Evolutionary conservation across 2,797 vertebrate species (phyloP).

Genomic region (Gadopsis bispinosus): DNA sequence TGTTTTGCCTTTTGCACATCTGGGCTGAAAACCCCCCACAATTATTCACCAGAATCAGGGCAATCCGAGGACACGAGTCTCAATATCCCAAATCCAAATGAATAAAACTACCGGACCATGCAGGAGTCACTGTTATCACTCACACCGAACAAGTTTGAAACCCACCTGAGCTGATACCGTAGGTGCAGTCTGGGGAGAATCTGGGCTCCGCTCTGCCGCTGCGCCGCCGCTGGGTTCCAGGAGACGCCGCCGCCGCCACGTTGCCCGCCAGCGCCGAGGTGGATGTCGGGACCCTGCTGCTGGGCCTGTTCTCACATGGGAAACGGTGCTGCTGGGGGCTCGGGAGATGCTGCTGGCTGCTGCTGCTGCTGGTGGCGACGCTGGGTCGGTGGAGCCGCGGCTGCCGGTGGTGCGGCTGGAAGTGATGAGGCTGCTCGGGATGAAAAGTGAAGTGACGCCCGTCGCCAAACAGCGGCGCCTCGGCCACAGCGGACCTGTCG

Average conservation of each 20-base stretch:
- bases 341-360: slow-evolving; percentile 79
- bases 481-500: slow-evolving; percentile 92
- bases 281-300: slow-evolving; percentile 85
- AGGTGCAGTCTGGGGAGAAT: slow-evolving; percentile 86
- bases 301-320: slow-evolving; percentile 88
- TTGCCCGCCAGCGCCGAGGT: slow-evolving; percentile 84
- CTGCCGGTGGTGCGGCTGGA: slow-evolving; percentile 81
- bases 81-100: not conserved
- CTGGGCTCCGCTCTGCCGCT: slow-evolving; percentile 77
- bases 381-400: slow-evolving; percentile 79
- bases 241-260: slow-evolving; percentile 60
- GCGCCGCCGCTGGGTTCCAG: slow-evolving; percentile 76
- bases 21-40: not conserved
- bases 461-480: slow-evolving; percentile 89
- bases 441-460: slow-evolving; percentile 84
- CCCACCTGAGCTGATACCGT: slow-evolving; percentile 93
- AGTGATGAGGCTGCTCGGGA: slow-evolving; percentile 78
- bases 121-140: slow-evolving; percentile 29
- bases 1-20: not conserved
- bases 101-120: not conserved
- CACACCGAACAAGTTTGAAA: slow-evolving; percentile 63
- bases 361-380: slow-evolving; percentile 80
- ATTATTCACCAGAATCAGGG: not conserved
- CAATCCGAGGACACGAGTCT: slow-evolving; percentile 17
- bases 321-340: slow-evolving; percentile 72